These are phyloP conservation scores for Cataglyphis rosenhaueri DNA, from an alignment of 2,888 invertebrate species.

Conservation along the genomic window DNA sequence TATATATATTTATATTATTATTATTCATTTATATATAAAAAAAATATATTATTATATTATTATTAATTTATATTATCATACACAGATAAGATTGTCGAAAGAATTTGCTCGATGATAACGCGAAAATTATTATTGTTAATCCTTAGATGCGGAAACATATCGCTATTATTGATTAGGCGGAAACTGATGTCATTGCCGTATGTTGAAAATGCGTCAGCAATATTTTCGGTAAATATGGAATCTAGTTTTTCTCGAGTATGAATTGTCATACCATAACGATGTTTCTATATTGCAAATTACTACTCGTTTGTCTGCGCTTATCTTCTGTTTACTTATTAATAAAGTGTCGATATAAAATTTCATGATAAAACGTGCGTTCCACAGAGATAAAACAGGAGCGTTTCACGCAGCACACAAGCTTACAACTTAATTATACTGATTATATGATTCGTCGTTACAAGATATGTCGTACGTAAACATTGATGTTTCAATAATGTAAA, in stretches of 20 bases:
- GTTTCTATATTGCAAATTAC: conserved; percentile 12
- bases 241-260: not conserved
- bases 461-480: not conserved
- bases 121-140: not conserved
- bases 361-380: conserved; percentile 24
- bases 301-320: not conserved
- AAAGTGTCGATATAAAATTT: conserved; percentile 10
- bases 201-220: not conserved
- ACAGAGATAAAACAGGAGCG: conserved; percentile 9
- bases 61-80: not conserved
- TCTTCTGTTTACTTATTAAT: conserved; percentile 37
- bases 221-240: not conserved
- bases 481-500: not conserved
- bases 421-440: conserved; percentile 5
- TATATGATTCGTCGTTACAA: conserved; percentile 13
- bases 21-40: no score
- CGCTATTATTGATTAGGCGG: not conserved
- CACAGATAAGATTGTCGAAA: not conserved
- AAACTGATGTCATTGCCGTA: not conserved
- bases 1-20: not conserved
- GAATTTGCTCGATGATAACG: not conserved
- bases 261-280: not conserved
- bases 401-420: not conserved
- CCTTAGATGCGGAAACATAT: not conserved
- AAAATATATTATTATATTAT: not conserved